Conservation (phyloP, 2,888 invertebrate genomes). For the Seira sanloemensis region DNA sequence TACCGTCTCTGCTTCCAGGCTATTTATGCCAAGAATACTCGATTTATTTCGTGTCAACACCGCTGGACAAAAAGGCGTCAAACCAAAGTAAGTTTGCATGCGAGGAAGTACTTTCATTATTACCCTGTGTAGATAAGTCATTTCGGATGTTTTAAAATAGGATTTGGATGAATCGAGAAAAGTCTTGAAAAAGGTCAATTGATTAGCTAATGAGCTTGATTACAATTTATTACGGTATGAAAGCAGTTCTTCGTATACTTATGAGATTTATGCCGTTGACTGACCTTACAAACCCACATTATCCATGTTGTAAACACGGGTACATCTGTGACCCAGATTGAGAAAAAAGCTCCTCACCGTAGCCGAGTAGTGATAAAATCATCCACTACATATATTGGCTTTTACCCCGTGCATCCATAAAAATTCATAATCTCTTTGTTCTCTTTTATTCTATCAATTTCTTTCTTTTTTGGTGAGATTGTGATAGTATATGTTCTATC, state of each 20-base stretch:
- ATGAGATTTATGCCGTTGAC: background rate
- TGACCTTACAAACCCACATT: constrained; percentile 47
- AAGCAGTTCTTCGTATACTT: background rate
- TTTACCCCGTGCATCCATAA: background rate
- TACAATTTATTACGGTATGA: background rate
- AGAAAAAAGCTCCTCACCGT: background rate
- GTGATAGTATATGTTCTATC: constrained; percentile 10
- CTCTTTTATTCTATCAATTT: background rate
- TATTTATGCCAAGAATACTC: background rate
- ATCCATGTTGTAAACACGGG: constrained; percentile 33
- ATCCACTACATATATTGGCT: background rate
- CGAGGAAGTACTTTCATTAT: background rate
- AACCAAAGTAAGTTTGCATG: too few relatives aligned
- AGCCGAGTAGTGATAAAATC: background rate
- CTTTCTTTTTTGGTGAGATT: background rate
- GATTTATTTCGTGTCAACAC: background rate
- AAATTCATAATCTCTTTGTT: background rate
- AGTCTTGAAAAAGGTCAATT: background rate
- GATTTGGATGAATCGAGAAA: background rate
- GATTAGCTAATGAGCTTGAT: background rate
- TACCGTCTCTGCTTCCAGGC: background rate
- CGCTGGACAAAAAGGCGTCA: too few relatives aligned
- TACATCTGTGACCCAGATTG: constrained; percentile 41
- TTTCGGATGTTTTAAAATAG: background rate
- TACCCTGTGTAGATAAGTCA: background rate